These are phyloP conservation scores for human DNA, from an alignment of 2,113 vertebrate species.

Conservation along the genomic window DNA sequence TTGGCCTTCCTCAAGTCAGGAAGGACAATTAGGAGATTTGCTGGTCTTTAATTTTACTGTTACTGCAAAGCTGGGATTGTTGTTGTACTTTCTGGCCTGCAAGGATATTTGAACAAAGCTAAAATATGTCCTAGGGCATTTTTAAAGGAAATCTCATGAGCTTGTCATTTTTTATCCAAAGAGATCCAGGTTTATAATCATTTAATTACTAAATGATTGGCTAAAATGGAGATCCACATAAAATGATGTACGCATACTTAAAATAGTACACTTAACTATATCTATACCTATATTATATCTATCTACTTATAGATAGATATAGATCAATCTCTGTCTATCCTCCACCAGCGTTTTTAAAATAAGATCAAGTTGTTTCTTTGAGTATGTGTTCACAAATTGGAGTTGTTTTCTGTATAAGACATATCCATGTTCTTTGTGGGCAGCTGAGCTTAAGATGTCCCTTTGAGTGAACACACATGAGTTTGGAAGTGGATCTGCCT, in stretches of 20 bases:
- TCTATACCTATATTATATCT: not conserved
- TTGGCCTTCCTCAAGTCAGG: not conserved
- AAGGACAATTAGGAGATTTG: not conserved
- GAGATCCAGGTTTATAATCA: not conserved
- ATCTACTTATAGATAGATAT: not conserved
- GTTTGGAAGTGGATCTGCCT: too few relatives aligned
- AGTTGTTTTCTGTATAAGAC: not conserved
- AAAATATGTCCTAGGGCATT: not conserved
- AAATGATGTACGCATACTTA: not conserved
- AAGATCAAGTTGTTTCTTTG: not conserved
- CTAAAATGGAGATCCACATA: not conserved
- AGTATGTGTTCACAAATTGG: not conserved
- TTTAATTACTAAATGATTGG: not conserved
- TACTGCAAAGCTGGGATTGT: not conserved
- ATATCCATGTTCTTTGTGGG: not conserved
- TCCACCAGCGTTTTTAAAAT: not conserved
- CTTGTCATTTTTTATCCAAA: not conserved
- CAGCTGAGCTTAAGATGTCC: not conserved
- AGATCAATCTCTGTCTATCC: not conserved
- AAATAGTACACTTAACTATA: not conserved
- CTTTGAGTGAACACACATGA: too few relatives aligned
- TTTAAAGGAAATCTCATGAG: not conserved
- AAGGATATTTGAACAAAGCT: not conserved
- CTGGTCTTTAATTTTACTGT: not conserved
- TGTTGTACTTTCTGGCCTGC: accelerated